Evolutionary conservation across 2,888 invertebrate species (phyloP).

Genomic region (Geophilus truncorum): DNA sequence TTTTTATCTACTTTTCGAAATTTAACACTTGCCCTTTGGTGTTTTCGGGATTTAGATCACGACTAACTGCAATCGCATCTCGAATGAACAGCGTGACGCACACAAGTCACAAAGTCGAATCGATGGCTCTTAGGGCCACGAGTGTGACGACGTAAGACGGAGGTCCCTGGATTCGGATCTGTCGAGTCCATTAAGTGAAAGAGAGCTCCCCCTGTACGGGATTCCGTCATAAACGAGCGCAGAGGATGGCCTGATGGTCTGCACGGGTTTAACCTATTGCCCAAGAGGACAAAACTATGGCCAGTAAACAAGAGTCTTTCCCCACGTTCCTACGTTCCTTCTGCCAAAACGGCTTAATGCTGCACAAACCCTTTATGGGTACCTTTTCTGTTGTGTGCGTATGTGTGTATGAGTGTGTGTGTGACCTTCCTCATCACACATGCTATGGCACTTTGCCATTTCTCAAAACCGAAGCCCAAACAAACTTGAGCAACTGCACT

Average conservation of each 20-base stretch:
- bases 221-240: constrained; percentile 1
- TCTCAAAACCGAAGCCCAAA: neutral
- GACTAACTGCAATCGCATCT: neutral
- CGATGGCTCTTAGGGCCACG: neutral
- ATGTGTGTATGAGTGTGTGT: too few relatives aligned
- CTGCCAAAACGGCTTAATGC: constrained; percentile 2
- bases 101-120: neutral
- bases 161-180: neutral
- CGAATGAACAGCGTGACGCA: neutral
- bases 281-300: constrained; percentile 20
- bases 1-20: neutral
- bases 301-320: constrained; percentile 5
- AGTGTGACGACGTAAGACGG: neutral
- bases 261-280: constrained; percentile 6
- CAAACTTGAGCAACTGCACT: constrained; percentile 12
- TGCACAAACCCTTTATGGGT: constrained; percentile 2
- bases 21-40: too few relatives aligned
- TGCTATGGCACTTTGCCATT: constrained; percentile 1
- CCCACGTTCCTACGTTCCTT: neutral
- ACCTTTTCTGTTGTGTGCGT: neutral
- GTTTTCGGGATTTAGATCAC: neutral
- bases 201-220: neutral
- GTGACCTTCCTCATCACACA: constrained; percentile 20
- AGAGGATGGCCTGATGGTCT: constrained; percentile 5
- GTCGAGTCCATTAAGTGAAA: neutral